A percentile compares a stretch with the other conserved stretches of the same genome.
These are phyloP conservation scores for Styela clava DNA, from an alignment of 23 tunicate genomes.

Conservation along the genomic window DNA sequence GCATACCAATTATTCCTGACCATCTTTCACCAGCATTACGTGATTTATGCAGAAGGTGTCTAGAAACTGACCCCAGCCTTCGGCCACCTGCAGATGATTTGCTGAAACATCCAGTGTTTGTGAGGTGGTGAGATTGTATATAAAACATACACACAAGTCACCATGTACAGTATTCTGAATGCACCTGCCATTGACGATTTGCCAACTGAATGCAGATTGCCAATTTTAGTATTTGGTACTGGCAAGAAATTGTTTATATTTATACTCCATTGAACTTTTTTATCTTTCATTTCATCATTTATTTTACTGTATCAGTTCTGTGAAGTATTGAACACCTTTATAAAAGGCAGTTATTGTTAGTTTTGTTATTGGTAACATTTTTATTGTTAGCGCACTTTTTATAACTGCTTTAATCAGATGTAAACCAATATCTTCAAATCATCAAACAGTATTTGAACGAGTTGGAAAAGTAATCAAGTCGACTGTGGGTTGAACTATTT, in stretches of 20 bases:
- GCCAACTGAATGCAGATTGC: not conserved
- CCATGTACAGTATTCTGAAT: not conserved
- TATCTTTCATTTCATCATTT: not conserved
- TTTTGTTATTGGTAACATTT: not conserved
- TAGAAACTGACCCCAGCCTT: slow-evolving; percentile 71
- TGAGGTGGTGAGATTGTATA: slow-evolving; percentile 45
- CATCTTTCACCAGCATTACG: slow-evolving; percentile 76
- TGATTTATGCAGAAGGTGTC: slow-evolving; percentile 78
- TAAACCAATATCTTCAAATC: not conserved
- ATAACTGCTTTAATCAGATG: not conserved
- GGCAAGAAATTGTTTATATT: not conserved
- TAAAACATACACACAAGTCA: not conserved
- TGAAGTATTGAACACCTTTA: not conserved
- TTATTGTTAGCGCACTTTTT: not conserved
- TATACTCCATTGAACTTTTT: not conserved
- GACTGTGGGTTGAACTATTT: no score
- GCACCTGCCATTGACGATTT: not conserved
- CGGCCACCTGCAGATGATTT: slow-evolving; percentile 69
- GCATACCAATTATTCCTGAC: slow-evolving; percentile 82
- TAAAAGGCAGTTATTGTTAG: not conserved
- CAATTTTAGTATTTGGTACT: not conserved
- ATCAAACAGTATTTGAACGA: not conserved
- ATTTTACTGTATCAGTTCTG: not conserved
- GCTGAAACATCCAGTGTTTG: slow-evolving; percentile 76
- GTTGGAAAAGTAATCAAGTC: no score